These are phyloP conservation scores for Cyanoramphus novaezelandiae DNA, from an alignment of 2,113 vertebrate species.

Conservation along the genomic window DNA sequence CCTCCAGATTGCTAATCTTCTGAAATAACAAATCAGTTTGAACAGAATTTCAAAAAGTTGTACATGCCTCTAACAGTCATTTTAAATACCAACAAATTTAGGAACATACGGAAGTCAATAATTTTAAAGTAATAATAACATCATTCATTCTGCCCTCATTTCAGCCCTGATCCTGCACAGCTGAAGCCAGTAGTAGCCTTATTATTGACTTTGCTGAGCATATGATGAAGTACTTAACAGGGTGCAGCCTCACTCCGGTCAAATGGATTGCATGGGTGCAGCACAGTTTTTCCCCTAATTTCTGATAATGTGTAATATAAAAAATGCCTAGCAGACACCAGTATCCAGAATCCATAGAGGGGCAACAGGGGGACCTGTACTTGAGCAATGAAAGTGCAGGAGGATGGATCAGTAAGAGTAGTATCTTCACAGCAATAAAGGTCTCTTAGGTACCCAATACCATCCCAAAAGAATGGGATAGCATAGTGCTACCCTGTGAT, in stretches of 20 bases:
- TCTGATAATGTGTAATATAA: not conserved
- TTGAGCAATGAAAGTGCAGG: not conserved
- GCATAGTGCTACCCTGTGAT: not conserved
- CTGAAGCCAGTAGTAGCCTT: not conserved
- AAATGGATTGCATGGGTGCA: not conserved
- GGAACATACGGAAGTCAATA: not conserved
- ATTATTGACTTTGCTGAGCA: not conserved
- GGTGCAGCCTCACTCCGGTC: not conserved
- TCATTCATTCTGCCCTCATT: not conserved
- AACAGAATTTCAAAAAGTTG: not conserved
- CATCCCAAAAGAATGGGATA: not conserved
- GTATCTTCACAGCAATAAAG: not conserved
- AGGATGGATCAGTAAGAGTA: not conserved
- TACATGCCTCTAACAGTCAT: not conserved
- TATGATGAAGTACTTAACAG: not conserved
- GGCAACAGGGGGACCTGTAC: accelerated
- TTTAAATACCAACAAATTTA: not conserved
- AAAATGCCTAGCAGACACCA: not conserved
- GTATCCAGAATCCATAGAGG: not conserved
- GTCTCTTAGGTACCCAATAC: not conserved
- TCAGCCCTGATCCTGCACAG: not conserved
- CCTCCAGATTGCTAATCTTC: not conserved
- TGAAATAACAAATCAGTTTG: not conserved
- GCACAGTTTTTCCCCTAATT: not conserved
- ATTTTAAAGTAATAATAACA: not conserved